These are phyloP conservation scores for Alfaro cultratus DNA, from an alignment of 2,797 vertebrate genomes.

Conservation along the genomic window DNA sequence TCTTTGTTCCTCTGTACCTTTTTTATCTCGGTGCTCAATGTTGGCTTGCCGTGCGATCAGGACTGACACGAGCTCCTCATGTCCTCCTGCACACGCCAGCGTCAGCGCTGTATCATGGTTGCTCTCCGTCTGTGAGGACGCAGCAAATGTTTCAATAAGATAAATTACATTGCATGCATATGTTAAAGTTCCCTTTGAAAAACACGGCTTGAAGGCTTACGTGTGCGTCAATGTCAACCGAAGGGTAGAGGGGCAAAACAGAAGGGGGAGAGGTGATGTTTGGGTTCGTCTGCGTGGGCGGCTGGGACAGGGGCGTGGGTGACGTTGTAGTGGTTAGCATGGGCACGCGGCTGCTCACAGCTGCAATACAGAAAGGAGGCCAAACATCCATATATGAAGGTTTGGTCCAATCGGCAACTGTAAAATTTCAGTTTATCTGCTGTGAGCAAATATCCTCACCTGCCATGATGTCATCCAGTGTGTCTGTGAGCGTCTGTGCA, in stretches of 20 bases:
- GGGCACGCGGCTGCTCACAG: slow-evolving; percentile 95
- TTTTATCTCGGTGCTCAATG: slow-evolving; percentile 98
- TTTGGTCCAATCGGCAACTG: background rate
- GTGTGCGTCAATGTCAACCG: slow-evolving; percentile 97
- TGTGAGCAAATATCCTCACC: slow-evolving; percentile 76
- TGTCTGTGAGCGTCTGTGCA: slow-evolving; percentile 99
- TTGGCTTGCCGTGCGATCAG: slow-evolving; percentile 96
- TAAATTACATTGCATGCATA: background rate
- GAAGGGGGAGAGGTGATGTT: slow-evolving; percentile 86
- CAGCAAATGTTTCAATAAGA: slow-evolving; percentile 10
- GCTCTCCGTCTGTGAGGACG: slow-evolving; percentile 89
- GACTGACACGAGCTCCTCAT: slow-evolving; percentile 97
- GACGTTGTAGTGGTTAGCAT: slow-evolving; percentile 88
- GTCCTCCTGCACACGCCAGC: slow-evolving; percentile 95
- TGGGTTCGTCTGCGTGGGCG: slow-evolving; percentile 84
- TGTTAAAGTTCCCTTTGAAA: background rate
- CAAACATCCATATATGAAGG: background rate
- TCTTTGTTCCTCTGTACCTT: slow-evolving; percentile 79
- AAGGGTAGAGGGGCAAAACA: slow-evolving; percentile 92
- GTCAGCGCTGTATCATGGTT: slow-evolving; percentile 99
- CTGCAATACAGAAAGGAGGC: slow-evolving; percentile 69
- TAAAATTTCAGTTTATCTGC: background rate
- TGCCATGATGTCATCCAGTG: slow-evolving; percentile 99
- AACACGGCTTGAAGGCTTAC: slow-evolving; percentile 79
- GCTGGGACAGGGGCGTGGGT: slow-evolving; percentile 84